Base-by-base conservation (phyloP, 1,140 invertebrate genomes). In the Drosophila grimshawi region DNA sequence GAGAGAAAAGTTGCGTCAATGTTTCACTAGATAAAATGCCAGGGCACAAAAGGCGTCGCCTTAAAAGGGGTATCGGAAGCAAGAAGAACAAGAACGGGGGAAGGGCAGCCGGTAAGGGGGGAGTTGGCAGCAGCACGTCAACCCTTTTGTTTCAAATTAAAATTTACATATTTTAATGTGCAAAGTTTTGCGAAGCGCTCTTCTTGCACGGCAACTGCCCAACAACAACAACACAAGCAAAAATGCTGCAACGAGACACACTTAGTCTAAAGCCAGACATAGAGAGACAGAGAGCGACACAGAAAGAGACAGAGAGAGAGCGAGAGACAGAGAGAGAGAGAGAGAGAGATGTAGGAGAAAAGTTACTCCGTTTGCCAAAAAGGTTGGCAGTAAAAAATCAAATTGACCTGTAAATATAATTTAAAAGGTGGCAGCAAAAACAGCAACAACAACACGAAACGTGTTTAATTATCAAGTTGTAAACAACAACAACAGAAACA, bases 141-240 rank as follows among this genome's bases (percentile, higher is more conserved):
- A 90, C 86, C 86, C 85, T 88, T 88, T 88, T 89, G 85, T 89
- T 88, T 89, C 85, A 88, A 88, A 88, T 88, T 89, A 88, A 88
- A 90, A 90, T 90, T 90, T 90, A 90, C 86, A 89, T 90, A 90
- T 81, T 90, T 90, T 90, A 90, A 90, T 90, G 86, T 86, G 86
- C 86, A 90, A 90, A 90, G 81, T 90, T 90, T 80, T 79, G 76
- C 63, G 46, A 39, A 71, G 68, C 66, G 46, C 8, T 57, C 8
- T 51, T 45, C 63, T 67, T 35, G 48, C 55, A 67, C 71, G 51
- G 60, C 52, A 64, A 66, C 59, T 43, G 64, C 32, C 56, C 77
- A 59, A 69, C 57, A 51, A 65, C 62, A 76, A 81, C 37, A 41
- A 52, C 43, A 43, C 41, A 10, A 35, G 35, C 64, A 57, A 19